These are phyloP conservation scores for Harpagoxenus sublaevis DNA, from an alignment of 2,888 invertebrate genomes.

Conservation along the genomic window DNA sequence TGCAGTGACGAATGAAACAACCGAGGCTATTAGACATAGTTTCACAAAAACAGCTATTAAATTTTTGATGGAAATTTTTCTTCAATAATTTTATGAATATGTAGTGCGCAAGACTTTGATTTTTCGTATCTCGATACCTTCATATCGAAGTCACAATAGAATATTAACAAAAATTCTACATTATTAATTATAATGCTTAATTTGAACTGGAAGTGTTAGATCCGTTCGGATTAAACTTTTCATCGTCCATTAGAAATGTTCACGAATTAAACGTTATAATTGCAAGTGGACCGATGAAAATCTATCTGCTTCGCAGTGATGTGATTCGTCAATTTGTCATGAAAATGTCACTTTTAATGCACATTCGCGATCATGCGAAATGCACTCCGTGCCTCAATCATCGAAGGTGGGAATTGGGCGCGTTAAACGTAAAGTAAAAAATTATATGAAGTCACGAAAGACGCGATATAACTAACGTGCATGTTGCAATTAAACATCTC, in stretches of 20 bases:
- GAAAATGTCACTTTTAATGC: slow-evolving; percentile 12
- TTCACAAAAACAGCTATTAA: slow-evolving; percentile 3
- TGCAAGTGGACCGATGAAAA: background rate
- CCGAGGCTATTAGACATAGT: background rate
- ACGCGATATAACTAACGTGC: background rate
- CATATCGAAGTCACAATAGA: background rate
- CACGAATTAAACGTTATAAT: background rate
- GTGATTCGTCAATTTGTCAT: background rate
- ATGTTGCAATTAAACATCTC: background rate
- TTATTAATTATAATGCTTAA: background rate
- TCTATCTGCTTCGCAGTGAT: background rate
- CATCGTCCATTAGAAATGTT: background rate
- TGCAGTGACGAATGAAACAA: background rate
- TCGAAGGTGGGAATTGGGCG: background rate
- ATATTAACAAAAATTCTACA: background rate
- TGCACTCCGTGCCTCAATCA: background rate
- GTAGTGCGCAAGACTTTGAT: background rate
- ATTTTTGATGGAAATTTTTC: background rate
- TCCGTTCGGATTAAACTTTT: background rate
- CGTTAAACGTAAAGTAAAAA: background rate
- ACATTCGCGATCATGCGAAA: background rate
- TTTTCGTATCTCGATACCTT: background rate
- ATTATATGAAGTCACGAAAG: background rate
- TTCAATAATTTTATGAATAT: background rate
- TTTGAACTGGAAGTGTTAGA: background rate